A percentile compares a stretch with the other conserved stretches of the same genome.
These are phyloP conservation scores for Pterobdella sp. DNA, from an alignment of 2,888 invertebrate genomes.

Conservation along the genomic window DNA sequence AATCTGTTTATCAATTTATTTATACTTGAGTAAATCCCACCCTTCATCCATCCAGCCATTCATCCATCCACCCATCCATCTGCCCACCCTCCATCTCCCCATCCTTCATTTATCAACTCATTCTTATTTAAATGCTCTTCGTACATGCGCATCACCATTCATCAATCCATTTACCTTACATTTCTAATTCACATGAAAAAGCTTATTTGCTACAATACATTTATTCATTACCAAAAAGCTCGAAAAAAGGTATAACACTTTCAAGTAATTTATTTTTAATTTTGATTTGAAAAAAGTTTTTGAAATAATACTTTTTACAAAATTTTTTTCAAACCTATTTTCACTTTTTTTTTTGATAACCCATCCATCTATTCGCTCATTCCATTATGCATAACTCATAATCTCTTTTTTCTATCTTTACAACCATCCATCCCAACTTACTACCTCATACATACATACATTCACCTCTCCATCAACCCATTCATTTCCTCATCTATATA, in stretches of 20 bases:
- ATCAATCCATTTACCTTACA: not conserved
- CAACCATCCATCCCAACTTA: not conserved
- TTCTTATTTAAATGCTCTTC: too few relatives aligned
- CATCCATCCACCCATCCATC: not conserved
- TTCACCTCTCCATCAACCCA: conserved; percentile 4
- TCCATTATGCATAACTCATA: too few relatives aligned
- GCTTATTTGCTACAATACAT: not conserved
- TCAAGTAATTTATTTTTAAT: too few relatives aligned
- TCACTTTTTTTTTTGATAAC: not conserved
- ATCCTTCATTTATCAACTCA: not conserved
- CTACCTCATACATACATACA: not conserved
- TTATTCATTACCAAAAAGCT: too few relatives aligned
- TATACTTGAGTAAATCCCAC: not conserved
- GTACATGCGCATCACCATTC: not conserved
- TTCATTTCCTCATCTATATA: not conserved
- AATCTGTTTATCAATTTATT: not conserved
- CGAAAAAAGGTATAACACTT: too few relatives aligned
- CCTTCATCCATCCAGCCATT: not conserved
- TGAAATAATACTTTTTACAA: too few relatives aligned
- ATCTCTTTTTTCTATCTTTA: not conserved
- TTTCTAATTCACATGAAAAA: not conserved
- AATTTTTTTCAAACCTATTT: not conserved
- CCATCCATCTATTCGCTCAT: not conserved
- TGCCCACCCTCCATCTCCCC: not conserved
- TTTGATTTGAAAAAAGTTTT: too few relatives aligned